Evolutionary conservation across 2,113 vertebrate genomes (phyloP).

Genomic region (Ammodytes marinus): DNA sequence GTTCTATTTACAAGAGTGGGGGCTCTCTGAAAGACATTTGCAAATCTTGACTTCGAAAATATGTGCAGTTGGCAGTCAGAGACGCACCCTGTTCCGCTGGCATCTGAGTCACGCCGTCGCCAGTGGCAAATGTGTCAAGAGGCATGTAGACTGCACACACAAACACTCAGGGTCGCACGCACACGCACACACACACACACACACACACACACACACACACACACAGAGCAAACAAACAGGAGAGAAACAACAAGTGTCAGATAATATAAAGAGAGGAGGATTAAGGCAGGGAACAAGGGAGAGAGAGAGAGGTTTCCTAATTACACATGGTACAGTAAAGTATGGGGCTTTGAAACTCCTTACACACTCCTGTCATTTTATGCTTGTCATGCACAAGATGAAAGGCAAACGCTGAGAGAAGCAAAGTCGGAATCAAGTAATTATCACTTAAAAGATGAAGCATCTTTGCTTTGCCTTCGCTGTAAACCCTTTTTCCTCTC

Average conservation of each 20-base stretch:
- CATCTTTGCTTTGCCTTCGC: conserved; percentile 50
- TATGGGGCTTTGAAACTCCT: conserved; percentile 53
- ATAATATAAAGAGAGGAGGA: conserved; percentile 17
- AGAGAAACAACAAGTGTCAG: conserved; percentile 22
- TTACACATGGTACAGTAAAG: conserved; percentile 40
- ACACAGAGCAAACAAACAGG: conserved; percentile 40
- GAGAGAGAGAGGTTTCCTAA: conserved; percentile 20
- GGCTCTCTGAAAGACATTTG: conserved; percentile 78
- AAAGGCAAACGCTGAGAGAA: conserved; percentile 60
- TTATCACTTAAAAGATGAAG: conserved; percentile 76
- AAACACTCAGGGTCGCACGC: not conserved
- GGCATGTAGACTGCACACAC: conserved; percentile 43
- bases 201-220: conserved; percentile 14
- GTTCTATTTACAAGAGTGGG: conserved; percentile 73
- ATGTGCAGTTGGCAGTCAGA: conserved; percentile 84
- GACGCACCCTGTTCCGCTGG: conserved; percentile 78
- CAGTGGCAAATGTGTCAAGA: conserved; percentile 66
- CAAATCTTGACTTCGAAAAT: conserved; percentile 87
- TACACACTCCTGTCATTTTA: conserved; percentile 65
- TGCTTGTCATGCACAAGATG: conserved; percentile 59
- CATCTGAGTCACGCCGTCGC: conserved; percentile 80
- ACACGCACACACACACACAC: not conserved
- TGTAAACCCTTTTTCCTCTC: conserved; percentile 56
- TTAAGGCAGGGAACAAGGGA: conserved; percentile 1
- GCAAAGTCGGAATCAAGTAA: conserved; percentile 62